Evolutionary conservation across 2,888 invertebrate genomes (phyloP).

Genomic region (Euclidia mi): DNA sequence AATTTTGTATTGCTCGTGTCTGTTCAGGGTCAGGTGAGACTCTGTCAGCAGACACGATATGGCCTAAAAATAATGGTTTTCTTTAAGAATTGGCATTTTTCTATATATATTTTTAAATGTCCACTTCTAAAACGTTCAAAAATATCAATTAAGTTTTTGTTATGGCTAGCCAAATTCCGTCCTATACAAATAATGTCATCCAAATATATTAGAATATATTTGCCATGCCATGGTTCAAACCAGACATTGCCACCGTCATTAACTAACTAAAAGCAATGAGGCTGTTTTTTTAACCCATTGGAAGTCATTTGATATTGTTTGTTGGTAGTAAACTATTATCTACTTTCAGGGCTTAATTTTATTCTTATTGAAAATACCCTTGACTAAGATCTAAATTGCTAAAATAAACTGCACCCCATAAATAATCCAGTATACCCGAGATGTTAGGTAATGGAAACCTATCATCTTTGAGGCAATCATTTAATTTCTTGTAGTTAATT

Average conservation of each 20-base stretch:
- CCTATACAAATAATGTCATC: constrained; percentile 9
- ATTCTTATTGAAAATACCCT: too few relatives aligned
- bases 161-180: constrained; percentile 1
- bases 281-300: too few relatives aligned
- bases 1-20: constrained; percentile 11
- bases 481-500: constrained; percentile 25
- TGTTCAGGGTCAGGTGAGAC: constrained; percentile 9
- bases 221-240: constrained; percentile 11
- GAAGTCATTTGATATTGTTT: too few relatives aligned
- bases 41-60: constrained; percentile 2
- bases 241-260: too few relatives aligned
- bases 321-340: too few relatives aligned
- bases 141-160: constrained; percentile 16
- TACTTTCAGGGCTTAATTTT: too few relatives aligned
- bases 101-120: constrained; percentile 10
- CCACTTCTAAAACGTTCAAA: constrained; percentile 29
- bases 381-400: constrained; percentile 21
- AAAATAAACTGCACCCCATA: constrained; percentile 19
- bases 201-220: too few relatives aligned
- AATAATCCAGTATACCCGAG: constrained; percentile 13
- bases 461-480: constrained; percentile 14
- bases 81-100: too few relatives aligned
- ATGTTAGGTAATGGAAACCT: constrained; percentile 12
- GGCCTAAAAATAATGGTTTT: constrained; percentile 3
- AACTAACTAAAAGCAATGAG: too few relatives aligned